Evolutionary conservation across 2,113 vertebrate species (phyloP).

Genomic region (Melanostigma gelatinosum): DNA sequence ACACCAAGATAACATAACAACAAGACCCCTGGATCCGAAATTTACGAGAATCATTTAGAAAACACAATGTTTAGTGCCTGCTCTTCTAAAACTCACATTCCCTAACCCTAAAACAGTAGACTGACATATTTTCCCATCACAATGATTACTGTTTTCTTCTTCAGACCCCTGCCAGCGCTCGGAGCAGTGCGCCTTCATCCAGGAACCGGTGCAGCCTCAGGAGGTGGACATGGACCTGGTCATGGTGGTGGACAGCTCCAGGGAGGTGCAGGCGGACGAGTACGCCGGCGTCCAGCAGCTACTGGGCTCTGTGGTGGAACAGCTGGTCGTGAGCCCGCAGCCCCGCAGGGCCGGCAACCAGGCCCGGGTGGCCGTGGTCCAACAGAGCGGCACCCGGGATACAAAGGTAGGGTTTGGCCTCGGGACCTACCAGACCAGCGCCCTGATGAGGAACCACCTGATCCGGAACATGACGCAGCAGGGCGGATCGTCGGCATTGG

Average conservation of each 20-base stretch:
- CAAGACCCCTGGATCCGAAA: too few species aligned
- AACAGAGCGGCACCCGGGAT: slow-evolving; percentile 67
- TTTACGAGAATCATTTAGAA: too few species aligned
- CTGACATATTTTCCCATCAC: too few species aligned
- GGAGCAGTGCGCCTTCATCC: slow-evolving; percentile 66
- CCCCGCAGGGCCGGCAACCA: slow-evolving; percentile 37
- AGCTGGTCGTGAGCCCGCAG: slow-evolving; percentile 80
- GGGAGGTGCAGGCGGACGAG: slow-evolving; percentile 74
- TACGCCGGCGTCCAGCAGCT: slow-evolving; percentile 83
- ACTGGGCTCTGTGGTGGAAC: slow-evolving; percentile 81
- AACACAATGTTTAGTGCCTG: too few species aligned
- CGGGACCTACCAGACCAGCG: slow-evolving; percentile 60
- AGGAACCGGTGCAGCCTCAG: slow-evolving; percentile 49
- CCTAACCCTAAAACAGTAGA: too few species aligned
- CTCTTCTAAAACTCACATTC: too few species aligned
- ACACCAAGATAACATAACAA: too few species aligned
- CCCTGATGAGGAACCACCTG: slow-evolving; percentile 83
- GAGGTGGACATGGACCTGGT: slow-evolving; percentile 84
- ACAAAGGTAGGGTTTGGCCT: slow-evolving; percentile 83
- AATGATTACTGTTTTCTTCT: background rate
- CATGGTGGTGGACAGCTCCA: slow-evolving; percentile 87
- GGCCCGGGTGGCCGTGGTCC: slow-evolving; percentile 84
- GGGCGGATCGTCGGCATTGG: slow-evolving; percentile 79
- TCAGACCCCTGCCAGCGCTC: slow-evolving; percentile 85
- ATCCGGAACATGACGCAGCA: slow-evolving; percentile 68